Evolutionary conservation across 2,797 vertebrate species (phyloP).

Genomic region (Paedocypris micromegethes): DNA sequence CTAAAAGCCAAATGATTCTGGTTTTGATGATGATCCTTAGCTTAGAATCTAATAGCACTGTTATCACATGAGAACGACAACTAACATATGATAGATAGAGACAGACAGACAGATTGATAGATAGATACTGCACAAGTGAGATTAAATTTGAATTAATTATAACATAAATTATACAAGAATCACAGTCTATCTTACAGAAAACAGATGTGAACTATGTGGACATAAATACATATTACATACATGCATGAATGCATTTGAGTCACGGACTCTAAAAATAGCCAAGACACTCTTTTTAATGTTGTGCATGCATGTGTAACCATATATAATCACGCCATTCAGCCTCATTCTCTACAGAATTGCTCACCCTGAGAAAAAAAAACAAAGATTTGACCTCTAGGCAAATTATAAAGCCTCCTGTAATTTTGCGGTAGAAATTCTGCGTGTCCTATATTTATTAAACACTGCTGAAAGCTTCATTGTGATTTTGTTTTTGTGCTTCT

Average conservation of each 20-base stretch:
- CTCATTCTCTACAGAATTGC: slow-evolving; percentile 46
- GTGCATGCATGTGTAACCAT: slow-evolving; percentile 19
- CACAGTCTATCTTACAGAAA: too few species aligned
- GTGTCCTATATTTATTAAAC: slow-evolving; percentile 38
- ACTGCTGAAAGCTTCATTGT: slow-evolving; percentile 6
- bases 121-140: slow-evolving; percentile 9
- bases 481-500: slow-evolving; percentile 1
- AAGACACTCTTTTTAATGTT: slow-evolving; percentile 24
- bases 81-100: slow-evolving; percentile 41
- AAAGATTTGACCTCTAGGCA: slow-evolving; percentile 48
- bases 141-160: too few species aligned
- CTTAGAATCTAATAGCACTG: too few species aligned
- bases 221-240: slow-evolving; percentile 8
- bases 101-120: slow-evolving; percentile 47
- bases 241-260: slow-evolving; percentile 20
- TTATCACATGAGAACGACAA: too few species aligned
- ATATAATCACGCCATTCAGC: slow-evolving; percentile 60
- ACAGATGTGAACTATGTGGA: not conserved
- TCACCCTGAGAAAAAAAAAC: slow-evolving; percentile 49
- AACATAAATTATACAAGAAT: too few species aligned
- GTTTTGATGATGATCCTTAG: too few species aligned
- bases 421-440: slow-evolving; percentile 41
- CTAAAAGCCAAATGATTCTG: too few species aligned
- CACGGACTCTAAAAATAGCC: slow-evolving; percentile 23
- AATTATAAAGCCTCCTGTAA: slow-evolving; percentile 55